Percentiles rank a stretch among this genome's conserved stretches.
These are phyloP conservation scores for Cryptotis parvus DNA, from an alignment of 2,113 vertebrate genomes.

Conservation along the genomic window DNA sequence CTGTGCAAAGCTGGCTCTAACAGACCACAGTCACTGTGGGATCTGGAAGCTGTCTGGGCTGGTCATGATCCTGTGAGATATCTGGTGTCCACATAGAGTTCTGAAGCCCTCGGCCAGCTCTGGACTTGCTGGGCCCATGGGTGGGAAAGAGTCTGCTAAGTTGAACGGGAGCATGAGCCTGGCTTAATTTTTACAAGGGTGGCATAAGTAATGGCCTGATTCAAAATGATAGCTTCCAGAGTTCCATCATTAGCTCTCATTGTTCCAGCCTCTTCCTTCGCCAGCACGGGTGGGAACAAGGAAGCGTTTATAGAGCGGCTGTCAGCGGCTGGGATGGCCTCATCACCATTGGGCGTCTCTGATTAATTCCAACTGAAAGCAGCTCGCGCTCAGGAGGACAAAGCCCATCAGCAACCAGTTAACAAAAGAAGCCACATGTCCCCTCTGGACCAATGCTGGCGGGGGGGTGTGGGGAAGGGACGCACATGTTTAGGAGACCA, in stretches of 20 bases:
- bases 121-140: neutral
- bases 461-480: no score
- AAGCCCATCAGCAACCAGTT: constrained; percentile 54
- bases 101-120: neutral
- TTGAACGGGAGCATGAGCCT: neutral
- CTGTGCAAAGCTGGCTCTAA: neutral
- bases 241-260: constrained; percentile 69
- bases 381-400: constrained; percentile 38
- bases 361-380: constrained; percentile 67
- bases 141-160: neutral
- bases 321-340: constrained; percentile 23
- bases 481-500: constrained; percentile 2
- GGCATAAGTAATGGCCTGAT: constrained; percentile 46
- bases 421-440: constrained; percentile 65
- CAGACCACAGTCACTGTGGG: accelerated
- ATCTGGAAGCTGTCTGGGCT: neutral
- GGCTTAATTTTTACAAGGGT: constrained; percentile 51
- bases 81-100: neutral
- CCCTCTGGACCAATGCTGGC: neutral
- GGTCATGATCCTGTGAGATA: neutral
- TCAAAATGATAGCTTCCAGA: constrained; percentile 68
- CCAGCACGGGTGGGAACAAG: constrained; percentile 44
- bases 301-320: neutral
- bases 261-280: constrained; percentile 51
- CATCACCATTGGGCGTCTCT: constrained; percentile 35